Conservation (phyloP, 2,797 vertebrate genomes). For the Monodelphis domestica region DNA sequence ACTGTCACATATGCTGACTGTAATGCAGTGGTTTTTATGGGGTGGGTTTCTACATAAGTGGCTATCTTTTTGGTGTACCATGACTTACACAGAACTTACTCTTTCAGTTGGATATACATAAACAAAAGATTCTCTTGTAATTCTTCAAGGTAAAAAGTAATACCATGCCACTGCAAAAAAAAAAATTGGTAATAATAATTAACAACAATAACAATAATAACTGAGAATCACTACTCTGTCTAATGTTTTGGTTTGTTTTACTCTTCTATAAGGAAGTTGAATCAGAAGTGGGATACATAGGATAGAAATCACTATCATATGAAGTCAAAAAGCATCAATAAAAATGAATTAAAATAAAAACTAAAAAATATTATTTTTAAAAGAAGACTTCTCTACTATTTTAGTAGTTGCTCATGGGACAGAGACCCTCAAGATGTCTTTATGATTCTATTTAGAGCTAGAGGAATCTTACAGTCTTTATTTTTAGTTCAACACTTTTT, state of each 20-base stretch:
- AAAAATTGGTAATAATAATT: too few relatives aligned
- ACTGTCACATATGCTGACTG: too few relatives aligned
- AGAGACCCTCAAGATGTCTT: neutral
- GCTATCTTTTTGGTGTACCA: too few relatives aligned
- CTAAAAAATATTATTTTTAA: neutral
- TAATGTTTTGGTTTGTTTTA: neutral
- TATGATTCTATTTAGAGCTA: neutral
- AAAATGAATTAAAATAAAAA: neutral
- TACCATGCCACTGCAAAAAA: too few relatives aligned
- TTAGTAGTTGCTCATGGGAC: neutral
- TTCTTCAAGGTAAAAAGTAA: too few relatives aligned
- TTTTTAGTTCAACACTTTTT: neutral
- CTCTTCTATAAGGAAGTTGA: neutral
- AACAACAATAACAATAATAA: too few relatives aligned
- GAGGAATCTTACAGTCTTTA: neutral
- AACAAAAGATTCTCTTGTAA: too few relatives aligned
- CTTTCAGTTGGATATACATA: too few relatives aligned
- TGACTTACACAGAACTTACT: too few relatives aligned
- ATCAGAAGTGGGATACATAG: neutral
- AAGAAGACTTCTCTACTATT: neutral
- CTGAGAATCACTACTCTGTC: neutral
- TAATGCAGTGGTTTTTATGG: too few relatives aligned
- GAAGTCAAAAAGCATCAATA: neutral
- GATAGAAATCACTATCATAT: neutral
- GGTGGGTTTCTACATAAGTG: too few relatives aligned